Evolutionary conservation across 2,113 vertebrate species (phyloP), one percentile per base, ranked within the genome.

Genomic region (Deroptyus accipitrinus): DNA sequence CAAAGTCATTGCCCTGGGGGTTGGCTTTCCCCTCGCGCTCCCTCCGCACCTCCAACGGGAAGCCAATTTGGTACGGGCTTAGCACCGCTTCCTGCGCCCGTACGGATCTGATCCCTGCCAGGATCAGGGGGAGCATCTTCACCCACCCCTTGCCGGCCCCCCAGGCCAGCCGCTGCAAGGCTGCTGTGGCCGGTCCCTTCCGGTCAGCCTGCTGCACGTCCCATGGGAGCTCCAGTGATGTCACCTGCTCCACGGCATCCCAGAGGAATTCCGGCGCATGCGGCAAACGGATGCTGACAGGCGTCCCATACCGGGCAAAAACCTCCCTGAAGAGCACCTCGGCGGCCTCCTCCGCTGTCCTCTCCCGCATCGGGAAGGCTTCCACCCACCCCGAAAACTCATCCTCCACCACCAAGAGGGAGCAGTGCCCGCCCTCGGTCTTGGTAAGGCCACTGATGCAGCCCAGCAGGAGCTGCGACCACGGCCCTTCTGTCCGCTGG

Each of bases 221-320:
- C 52, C 68, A 42, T 3, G 1, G 9, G 18, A 33, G 2, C 9
- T n/a, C 8, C 35, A 23, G 55, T 7, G 55, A 20, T 42, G 10
- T 16, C 30, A 3, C 18, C 35, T 3, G 14, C 39, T 1, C 4
- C 39, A 11, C 1, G 1, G 25, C 44, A 2, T 17, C 5, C 39
- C 1, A 1, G 27, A 80, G 69, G 42, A 77, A 13, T 9, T 0
- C 1, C 0, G 55, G 48, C 7, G 1, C 7, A 0, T 0, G 22
- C 1, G 7, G 48, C 41, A 63, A 6, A 4, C 0, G 2, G 42
- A 76, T 5, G 20, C 17, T 1, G 1, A 5, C 0, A 3, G 92
- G 92, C 0, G 25, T 76, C 69, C 92, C 92, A 1, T 66, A 15
- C 8, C 10, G 25, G 0, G 8, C 28, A 3, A 46, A 46, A 4